Conservation (phyloP, 2,113 vertebrate genomes). For the Nothoprocta perdicaria region DNA sequence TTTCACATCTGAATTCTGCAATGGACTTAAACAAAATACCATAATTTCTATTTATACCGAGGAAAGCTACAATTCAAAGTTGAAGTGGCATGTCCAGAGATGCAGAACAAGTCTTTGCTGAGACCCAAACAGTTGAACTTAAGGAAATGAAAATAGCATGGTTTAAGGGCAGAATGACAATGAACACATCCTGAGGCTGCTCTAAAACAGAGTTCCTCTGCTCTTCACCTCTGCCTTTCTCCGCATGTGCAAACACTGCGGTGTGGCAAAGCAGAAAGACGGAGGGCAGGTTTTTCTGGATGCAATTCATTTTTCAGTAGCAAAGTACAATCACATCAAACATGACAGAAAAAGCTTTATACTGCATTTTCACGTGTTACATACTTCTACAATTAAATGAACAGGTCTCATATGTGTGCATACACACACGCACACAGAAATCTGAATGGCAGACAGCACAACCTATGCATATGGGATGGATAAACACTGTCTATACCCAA, state of each 20-base stretch:
- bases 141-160: not conserved
- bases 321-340: not conserved
- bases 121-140: not conserved
- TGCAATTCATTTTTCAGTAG: not conserved
- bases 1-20: not conserved
- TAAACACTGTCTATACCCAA: not conserved
- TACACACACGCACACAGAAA: not conserved
- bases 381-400: not conserved
- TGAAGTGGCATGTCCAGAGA: not conserved
- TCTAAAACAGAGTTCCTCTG: not conserved
- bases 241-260: rapidly evolving
- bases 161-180: not conserved
- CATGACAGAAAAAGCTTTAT: not conserved
- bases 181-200: not conserved
- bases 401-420: not conserved
- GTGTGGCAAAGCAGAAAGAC: not conserved
- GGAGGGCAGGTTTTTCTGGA: not conserved
- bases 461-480: not conserved
- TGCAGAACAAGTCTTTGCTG: not conserved
- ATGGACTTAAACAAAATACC: not conserved
- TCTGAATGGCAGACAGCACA: not conserved
- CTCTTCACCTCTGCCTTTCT: not conserved
- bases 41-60: not conserved
- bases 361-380: not conserved
- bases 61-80: not conserved